Percentiles rank a stretch among this genome's conserved stretches.
These are phyloP conservation scores for Erebia epiphron DNA, from an alignment of 2,888 invertebrate species.

Conservation along the genomic window DNA sequence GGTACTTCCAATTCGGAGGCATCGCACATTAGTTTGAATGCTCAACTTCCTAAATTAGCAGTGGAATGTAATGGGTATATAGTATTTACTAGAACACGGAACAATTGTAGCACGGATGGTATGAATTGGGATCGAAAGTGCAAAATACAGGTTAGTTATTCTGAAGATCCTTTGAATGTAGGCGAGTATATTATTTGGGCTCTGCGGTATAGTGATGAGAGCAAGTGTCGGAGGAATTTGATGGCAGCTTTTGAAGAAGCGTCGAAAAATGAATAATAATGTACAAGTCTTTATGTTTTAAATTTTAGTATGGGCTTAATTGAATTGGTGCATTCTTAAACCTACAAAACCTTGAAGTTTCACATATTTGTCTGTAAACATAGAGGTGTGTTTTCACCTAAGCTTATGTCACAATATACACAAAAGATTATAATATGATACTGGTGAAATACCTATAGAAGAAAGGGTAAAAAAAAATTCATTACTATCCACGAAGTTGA, in stretches of 20 bases:
- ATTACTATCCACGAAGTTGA: too few species aligned
- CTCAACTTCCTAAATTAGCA: conserved; percentile 69
- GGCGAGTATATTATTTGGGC: conserved; percentile 84
- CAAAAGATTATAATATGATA: too few species aligned
- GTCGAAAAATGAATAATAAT: conserved; percentile 54
- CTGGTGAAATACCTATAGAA: too few species aligned
- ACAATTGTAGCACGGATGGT: conserved; percentile 60
- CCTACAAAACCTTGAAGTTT: not conserved
- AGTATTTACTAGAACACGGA: conserved; percentile 69
- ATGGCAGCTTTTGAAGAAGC: conserved; percentile 78
- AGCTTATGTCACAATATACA: too few species aligned
- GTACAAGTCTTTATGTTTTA: not conserved
- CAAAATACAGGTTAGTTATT: conserved; percentile 85
- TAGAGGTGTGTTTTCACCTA: too few species aligned
- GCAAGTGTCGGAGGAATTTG: conserved; percentile 83
- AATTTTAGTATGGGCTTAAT: not conserved
- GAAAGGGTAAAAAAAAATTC: too few species aligned
- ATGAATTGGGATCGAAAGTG: conserved; percentile 85
- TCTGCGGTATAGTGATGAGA: conserved; percentile 84
- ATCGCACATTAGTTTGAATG: conserved; percentile 67
- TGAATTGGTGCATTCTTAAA: not conserved
- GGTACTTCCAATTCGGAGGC: conserved; percentile 61
- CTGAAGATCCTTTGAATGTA: conserved; percentile 74
- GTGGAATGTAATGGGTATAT: conserved; percentile 77
- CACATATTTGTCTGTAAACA: too few species aligned